A percentile compares a stretch with the other conserved stretches of the same genome.
Evolutionary conservation across 2,113 vertebrate species (phyloP).

Genomic region (Indri indri): DNA sequence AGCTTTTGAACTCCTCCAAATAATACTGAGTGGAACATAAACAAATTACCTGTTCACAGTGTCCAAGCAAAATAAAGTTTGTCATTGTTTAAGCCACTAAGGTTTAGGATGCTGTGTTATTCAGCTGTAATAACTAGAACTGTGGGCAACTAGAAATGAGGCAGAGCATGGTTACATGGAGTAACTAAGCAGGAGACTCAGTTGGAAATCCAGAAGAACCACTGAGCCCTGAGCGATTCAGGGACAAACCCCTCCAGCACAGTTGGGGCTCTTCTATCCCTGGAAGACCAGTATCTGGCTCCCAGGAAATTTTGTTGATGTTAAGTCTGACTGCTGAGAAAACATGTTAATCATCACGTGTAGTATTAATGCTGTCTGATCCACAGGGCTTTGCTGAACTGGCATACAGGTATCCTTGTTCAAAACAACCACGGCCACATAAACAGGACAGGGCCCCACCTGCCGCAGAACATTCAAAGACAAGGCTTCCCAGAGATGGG

Average conservation of each 20-base stretch:
- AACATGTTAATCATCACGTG: not conserved
- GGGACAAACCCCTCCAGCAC: not conserved
- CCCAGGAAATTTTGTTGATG: not conserved
- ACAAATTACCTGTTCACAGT: not conserved
- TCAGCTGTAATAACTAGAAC: not conserved
- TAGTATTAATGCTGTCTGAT: not conserved
- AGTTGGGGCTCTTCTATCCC: not conserved
- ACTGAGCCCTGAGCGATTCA: too few relatives aligned
- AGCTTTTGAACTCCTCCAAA: not conserved
- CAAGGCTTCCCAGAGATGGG: not conserved
- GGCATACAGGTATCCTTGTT: not conserved
- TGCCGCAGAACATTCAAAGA: not conserved
- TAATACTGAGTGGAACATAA: not conserved
- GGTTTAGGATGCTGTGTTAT: not conserved
- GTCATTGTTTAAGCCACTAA: not conserved
- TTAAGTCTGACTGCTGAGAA: not conserved
- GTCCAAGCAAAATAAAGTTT: not conserved
- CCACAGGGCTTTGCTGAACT: not conserved
- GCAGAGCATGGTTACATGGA: not conserved
- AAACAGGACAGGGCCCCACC: not conserved
- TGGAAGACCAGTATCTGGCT: not conserved
- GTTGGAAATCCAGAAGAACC: not conserved
- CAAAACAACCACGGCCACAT: not conserved
- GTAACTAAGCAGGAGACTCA: not conserved
- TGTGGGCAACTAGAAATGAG: not conserved